Evolutionary conservation across 2,888 invertebrate genomes (phyloP).

Genomic region (Diarsia brunnea): DNA sequence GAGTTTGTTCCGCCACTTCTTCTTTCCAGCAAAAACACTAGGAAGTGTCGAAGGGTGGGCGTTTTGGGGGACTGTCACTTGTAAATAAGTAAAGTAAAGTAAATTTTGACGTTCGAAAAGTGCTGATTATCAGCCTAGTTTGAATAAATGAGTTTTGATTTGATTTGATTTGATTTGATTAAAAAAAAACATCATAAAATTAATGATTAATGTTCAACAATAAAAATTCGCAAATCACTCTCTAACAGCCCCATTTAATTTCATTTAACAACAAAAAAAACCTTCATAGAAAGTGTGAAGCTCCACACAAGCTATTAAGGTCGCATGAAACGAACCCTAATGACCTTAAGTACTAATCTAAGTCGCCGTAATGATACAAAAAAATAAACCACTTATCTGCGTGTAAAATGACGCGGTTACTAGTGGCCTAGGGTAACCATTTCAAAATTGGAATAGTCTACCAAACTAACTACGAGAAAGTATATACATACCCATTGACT

Average conservation of each 20-base stretch:
- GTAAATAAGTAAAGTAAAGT: too few relatives aligned
- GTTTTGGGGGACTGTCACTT: too few relatives aligned
- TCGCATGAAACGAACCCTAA: conserved; percentile 57
- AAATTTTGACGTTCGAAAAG: too few relatives aligned
- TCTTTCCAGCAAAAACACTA: too few relatives aligned
- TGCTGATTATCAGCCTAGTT: too few relatives aligned
- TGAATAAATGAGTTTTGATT: too few relatives aligned
- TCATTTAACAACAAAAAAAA: conserved; percentile 37
- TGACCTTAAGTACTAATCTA: conserved; percentile 54
- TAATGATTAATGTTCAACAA: neutral
- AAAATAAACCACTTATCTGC: conserved; percentile 40
- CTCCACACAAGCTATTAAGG: conserved; percentile 60
- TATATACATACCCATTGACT: too few relatives aligned
- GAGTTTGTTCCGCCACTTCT: too few relatives aligned
- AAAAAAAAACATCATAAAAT: neutral
- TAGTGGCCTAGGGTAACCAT: conserved; percentile 7
- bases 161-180: too few relatives aligned
- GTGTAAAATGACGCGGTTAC: conserved; percentile 24
- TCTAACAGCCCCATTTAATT: conserved; percentile 29
- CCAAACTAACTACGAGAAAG: too few relatives aligned
- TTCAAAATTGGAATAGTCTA: neutral
- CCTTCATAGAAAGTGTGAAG: conserved; percentile 59
- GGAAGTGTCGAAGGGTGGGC: too few relatives aligned
- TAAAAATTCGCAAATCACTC: conserved; percentile 23
- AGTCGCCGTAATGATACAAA: conserved; percentile 57